Base-by-base conservation (phyloP, 2,888 invertebrate genomes). In the Drosophila lacicola region DNA sequence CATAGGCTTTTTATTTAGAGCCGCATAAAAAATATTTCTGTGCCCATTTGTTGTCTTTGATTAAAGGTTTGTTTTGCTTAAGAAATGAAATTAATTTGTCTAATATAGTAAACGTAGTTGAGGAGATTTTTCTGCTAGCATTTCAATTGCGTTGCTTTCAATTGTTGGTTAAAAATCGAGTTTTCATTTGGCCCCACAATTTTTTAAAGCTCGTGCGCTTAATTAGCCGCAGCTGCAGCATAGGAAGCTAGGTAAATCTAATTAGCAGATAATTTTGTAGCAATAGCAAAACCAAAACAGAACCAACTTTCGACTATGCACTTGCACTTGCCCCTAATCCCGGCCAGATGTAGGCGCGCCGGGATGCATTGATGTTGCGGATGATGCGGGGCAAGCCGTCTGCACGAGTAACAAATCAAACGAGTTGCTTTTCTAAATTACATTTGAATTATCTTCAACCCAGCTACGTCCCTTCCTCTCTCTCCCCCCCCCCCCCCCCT, bases 361-460 rank as follows among this genome's bases (percentile, higher is more conserved):
- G 42, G 34, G 54, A 45, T 55, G 45, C 45, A 55, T 53, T 44
- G 65, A 49, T 64, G 60, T 44, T 64, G 46, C 17, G 17, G 17
- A 17, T 17, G 17, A 45, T 45, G 56, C 47, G 29, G n/a, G 49
- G 56, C 39, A 45, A 44, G 36, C 34, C 49, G 46, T 49, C 21
- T 56, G 74, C 67, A 75, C 62, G 71, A 78, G 89, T 73, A 88
- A 81, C 85, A 89, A 85, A 88, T 89, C 85, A 85, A 87, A 84
- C 79, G 84, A 89, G 89, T 79, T 79, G 79, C 89, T 89, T 85
- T 87, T 85, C 89, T 87, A 85, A 85, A 85, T 85, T 85, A 85
- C 89, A 88, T 85, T 85, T 85, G 85, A 85, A 88, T 85, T 89
- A 85, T 85, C 87, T 80, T 60, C n/a, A 2, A 17, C 39, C 10